Evolutionary conservation across 2,797 vertebrate genomes (phyloP), one percentile per base, ranked within the genome.

Genomic region (Eulemur mongoz): DNA sequence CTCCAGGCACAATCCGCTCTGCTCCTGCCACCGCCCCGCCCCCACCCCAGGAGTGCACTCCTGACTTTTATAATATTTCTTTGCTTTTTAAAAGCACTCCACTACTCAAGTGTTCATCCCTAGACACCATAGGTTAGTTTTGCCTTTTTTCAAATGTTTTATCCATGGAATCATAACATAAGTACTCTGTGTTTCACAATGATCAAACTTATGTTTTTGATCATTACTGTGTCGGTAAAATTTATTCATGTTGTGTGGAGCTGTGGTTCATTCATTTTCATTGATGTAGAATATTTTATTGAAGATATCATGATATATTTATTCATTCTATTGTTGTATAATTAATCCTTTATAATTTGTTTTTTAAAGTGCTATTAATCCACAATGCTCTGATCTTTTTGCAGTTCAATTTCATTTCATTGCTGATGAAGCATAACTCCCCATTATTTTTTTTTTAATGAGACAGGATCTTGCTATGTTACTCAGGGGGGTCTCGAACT

Each of bases 331-430:
- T 50, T 73, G 35, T 35, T 67, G 18, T 45, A 32, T 57, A 30
- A 75, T 30, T 86, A 14, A 23, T 80, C 79, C 48, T 95, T 59
- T 70, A 12, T 70, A 78, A 79, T 76, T 78, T 1, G 0, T 20
- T 78, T 52, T 52, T 91, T 96, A 70, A 76, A 63, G 15, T 40
- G 25, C 65, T 83, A 32, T 65, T 78, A 81, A 52, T 93, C 65
- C 45, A 40, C 61, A 80, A 11, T 10, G 38, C 52, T 76, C 27
- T 70, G 54, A 32, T 88, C 22, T 18, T 94, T 91, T 48, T 75
- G 23, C 5, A 86, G 43, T 65, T 91, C 72, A 25, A 0, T 89
- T 4, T 72, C 12, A 48, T 67, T 69, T 50, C 17, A 4, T 43
- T 69, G 4, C 38, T 50, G 73, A 86, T 40, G 50, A 81, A 91